Base-by-base conservation (phyloP, 2,113 vertebrate species). In the Neofelis nebulosa region DNA sequence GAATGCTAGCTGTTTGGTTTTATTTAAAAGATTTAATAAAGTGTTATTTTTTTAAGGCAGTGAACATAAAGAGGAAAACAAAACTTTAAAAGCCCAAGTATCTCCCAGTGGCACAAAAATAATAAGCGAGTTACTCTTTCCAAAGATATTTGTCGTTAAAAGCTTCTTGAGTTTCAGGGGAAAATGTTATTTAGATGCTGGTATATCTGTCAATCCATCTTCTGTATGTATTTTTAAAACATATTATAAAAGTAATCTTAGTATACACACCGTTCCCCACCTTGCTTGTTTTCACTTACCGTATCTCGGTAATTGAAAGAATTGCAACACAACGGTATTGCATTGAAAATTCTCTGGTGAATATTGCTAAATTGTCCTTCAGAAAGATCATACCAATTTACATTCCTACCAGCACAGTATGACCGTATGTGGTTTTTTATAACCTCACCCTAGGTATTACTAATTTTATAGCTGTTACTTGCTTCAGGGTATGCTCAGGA, bases 401-500 rank as follows among this genome's bases (percentile, higher is more conserved):
- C 57, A 88, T 93, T 93, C 79, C 74, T 61, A 89, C 68, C 33
- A 66, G 36, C 36, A 57, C 31, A 78, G 57, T 90, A 48, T 63
- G 69, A 61, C 36, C 14, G 3, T 68, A 85, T 95, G 65, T 41
- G 52, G 73, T 93, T 88, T 68, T 96, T 96, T 94, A 80, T 68
- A 97, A 82, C 23, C 45, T 94, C 68, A 79, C 12, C 48, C n/a
- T 82, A 91, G 12, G 27, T 91, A 86, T 96, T 94, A 97, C 83
- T 97, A 95, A 96, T 79, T 96, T 97, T 91, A 74, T 83, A 78
- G 48, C 29, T 82, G 45, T 89, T 78, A 71, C 41, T 96, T 50
- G 88, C 78, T 89, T 89, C 89, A 90, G 71, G 79, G 52, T 85
- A 81, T 94, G 92, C 98, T 50, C 52, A 71, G 69, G n/a, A 80